A percentile compares a stretch with the other conserved stretches of the same genome.
Evolutionary conservation across 1,140 invertebrate species (phyloP).

Genomic region (Paralvinella palmiformis): DNA sequence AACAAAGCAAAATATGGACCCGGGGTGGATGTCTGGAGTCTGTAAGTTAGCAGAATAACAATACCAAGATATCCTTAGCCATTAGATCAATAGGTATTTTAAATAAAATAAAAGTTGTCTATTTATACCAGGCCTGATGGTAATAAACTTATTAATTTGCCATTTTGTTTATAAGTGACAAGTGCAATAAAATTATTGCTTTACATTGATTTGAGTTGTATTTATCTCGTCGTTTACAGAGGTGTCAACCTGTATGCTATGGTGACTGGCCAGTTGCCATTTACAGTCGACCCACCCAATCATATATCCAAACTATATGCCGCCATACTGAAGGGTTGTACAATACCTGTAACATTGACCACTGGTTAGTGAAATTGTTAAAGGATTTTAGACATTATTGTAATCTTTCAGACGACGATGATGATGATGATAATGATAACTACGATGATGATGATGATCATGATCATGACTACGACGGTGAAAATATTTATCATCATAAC

Average conservation of each 20-base stretch:
- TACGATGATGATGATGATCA: neutral
- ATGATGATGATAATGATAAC: neutral
- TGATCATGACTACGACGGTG: neutral
- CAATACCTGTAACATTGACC: slow-evolving; percentile 31
- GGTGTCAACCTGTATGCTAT: slow-evolving; percentile 27
- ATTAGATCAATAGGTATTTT: neutral
- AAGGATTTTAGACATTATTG: neutral
- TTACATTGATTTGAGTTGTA: neutral
- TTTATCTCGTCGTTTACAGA: slow-evolving; percentile 6
- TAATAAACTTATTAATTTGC: neutral
- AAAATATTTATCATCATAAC: neutral
- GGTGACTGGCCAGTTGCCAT: slow-evolving; percentile 26
- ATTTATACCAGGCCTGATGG: neutral
- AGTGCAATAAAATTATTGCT: neutral
- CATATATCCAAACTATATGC: slow-evolving; percentile 36
- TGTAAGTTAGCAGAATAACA: slow-evolving; percentile 32
- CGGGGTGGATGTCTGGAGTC: slow-evolving; percentile 48
- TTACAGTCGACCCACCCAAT: slow-evolving; percentile 32
- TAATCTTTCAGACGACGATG: neutral
- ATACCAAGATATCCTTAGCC: neutral
- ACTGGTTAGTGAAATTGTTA: slow-evolving; percentile 24
- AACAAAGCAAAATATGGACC: slow-evolving; percentile 43
- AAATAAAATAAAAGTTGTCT: neutral
- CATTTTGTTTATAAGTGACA: too few species aligned
- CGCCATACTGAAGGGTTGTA: slow-evolving; percentile 33